These are phyloP conservation scores for Teinopalpus imperialis DNA, from an alignment of 2,888 invertebrate genomes.

Conservation along the genomic window DNA sequence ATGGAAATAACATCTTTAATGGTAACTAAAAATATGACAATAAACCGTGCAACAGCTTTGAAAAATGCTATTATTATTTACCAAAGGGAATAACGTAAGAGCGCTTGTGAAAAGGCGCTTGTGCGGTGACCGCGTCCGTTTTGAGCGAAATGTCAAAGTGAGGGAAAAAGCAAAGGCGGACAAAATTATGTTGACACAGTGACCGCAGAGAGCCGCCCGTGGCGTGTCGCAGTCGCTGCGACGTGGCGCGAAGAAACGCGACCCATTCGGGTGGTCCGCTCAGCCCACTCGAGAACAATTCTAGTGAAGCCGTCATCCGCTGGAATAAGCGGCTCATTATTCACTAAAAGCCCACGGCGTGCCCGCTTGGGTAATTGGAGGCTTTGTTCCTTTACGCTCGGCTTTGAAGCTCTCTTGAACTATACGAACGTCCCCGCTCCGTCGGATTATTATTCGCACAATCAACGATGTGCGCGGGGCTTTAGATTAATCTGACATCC, in stretches of 20 bases:
- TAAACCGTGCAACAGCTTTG: neutral
- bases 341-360: conserved; percentile 80
- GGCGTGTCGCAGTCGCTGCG: conserved; percentile 26
- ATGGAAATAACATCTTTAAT: too few relatives aligned
- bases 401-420: conserved; percentile 68
- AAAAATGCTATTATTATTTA: conserved; percentile 20
- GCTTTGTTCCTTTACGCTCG: conserved; percentile 75
- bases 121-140: conserved; percentile 62
- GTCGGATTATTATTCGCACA: conserved; percentile 72
- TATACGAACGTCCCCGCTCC: conserved; percentile 50
- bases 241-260: conserved; percentile 18
- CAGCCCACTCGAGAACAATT: conserved; percentile 68
- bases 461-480: conserved; percentile 62
- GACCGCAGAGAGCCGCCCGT: conserved; percentile 38
- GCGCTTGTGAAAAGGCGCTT: conserved; percentile 54
- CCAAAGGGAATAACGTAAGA: conserved; percentile 29
- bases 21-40: neutral
- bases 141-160: conserved; percentile 72
- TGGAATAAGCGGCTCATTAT: conserved; percentile 79
- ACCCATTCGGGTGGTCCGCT: conserved; percentile 52
- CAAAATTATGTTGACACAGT: conserved; percentile 68
- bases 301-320: conserved; percentile 70
- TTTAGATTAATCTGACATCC: conserved; percentile 69
- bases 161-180: conserved; percentile 53
- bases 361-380: conserved; percentile 76